Evolutionary conservation across 2,797 vertebrate genomes (phyloP).

Genomic region (Rhinella marina): DNA sequence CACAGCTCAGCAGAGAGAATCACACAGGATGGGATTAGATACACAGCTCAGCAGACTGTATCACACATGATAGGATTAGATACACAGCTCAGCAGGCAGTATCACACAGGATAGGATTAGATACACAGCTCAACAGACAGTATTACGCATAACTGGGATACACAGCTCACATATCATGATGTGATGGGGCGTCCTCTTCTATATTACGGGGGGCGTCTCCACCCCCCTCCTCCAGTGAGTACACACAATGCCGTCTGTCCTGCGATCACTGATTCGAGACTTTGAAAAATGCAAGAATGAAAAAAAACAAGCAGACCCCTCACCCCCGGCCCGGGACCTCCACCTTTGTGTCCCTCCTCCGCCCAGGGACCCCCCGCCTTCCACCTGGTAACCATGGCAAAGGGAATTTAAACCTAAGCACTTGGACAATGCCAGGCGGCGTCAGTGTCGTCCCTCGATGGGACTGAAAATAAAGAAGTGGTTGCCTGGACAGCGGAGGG

Average conservation of each 20-base stretch:
- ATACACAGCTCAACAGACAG: neutral
- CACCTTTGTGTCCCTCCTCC: neutral
- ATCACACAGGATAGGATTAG: neutral
- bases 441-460: neutral
- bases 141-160: neutral
- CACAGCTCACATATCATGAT: neutral
- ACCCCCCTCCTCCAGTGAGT: slow-evolving; percentile 16
- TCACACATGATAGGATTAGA: neutral
- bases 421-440: slow-evolving; percentile 39
- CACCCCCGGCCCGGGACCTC: neutral
- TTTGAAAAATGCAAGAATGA: slow-evolving; percentile 46
- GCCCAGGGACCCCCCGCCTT: slow-evolving; percentile 14
- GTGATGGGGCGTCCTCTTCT: neutral
- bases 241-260: slow-evolving; percentile 6
- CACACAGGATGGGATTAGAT: neutral
- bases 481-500: slow-evolving; percentile 57
- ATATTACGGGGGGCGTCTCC: neutral
- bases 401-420: slow-evolving; percentile 43
- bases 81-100: neutral
- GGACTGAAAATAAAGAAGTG: slow-evolving; percentile 44
- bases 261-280: slow-evolving; percentile 30
- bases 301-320: no score
- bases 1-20: neutral
- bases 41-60: neutral
- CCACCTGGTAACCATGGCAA: slow-evolving; percentile 54